A percentile compares a stretch with the other conserved stretches of the same genome.
These are phyloP conservation scores for Borostomias antarcticus DNA, from an alignment of 2,797 vertebrate genomes.

Conservation along the genomic window DNA sequence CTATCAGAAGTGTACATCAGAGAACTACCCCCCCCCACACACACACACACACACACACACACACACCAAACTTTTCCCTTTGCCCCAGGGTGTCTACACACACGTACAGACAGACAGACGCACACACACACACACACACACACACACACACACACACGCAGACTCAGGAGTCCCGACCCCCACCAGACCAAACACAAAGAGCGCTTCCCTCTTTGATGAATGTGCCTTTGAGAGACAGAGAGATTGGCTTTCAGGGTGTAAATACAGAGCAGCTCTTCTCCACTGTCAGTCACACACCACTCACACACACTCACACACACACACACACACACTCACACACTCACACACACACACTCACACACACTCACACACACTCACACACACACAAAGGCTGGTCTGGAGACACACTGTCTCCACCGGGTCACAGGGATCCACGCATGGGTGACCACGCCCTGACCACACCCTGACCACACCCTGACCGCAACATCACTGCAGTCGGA, in stretches of 20 bases:
- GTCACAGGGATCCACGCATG: constrained; percentile 30
- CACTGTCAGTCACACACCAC: constrained; percentile 68
- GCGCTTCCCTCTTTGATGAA: constrained; percentile 69
- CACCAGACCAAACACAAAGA: constrained; percentile 49
- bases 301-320: constrained; percentile 10
- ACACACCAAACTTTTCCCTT: constrained; percentile 35
- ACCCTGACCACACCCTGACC: constrained; percentile 29
- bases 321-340: constrained; percentile 51
- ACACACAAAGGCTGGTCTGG: constrained; percentile 62
- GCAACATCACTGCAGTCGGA: background rate
- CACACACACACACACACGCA: constrained; percentile 20
- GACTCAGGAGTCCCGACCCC: constrained; percentile 4
- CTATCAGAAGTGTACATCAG: constrained; percentile 68
- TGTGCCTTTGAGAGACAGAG: constrained; percentile 55
- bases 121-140: constrained; percentile 30
- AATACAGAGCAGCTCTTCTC: constrained; percentile 74
- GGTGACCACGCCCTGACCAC: constrained; percentile 61
- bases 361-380: constrained; percentile 14
- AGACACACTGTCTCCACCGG: constrained; percentile 62
- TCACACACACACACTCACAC: constrained; percentile 48
- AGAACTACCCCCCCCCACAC: constrained; percentile 51
- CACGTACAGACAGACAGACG: constrained; percentile 12
- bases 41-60: constrained; percentile 13
- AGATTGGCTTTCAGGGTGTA: constrained; percentile 72
- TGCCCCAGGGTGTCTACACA: constrained; percentile 52